These are phyloP conservation scores for Eurosta solidaginis DNA, from an alignment of 1,140 invertebrate genomes.

Conservation along the genomic window DNA sequence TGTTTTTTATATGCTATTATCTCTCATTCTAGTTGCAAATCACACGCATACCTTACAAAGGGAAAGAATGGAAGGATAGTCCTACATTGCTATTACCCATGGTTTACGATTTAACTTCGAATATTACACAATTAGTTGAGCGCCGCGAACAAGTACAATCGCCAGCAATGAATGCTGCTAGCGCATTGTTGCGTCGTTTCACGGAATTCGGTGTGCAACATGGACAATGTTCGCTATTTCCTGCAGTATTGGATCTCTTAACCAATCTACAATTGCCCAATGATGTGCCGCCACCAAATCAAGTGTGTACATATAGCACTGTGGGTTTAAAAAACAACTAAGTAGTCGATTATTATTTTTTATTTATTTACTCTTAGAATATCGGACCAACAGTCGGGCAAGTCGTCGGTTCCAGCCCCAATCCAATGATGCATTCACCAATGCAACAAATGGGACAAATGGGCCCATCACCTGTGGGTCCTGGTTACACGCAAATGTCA, in stretches of 20 bases:
- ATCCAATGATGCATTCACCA: slow-evolving; percentile 64
- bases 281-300: slow-evolving; percentile 64
- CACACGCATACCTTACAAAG: slow-evolving; percentile 70
- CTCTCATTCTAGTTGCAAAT: slow-evolving; percentile 75
- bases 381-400: slow-evolving; percentile 50
- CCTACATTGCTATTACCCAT: slow-evolving; percentile 83
- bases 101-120: slow-evolving; percentile 84
- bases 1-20: slow-evolving; percentile 26
- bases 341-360: background rate
- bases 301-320: slow-evolving; percentile 37
- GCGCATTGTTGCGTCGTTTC: slow-evolving; percentile 70
- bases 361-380: slow-evolving; percentile 35
- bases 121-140: slow-evolving; percentile 85
- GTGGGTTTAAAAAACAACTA: background rate
- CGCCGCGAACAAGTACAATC: slow-evolving; percentile 70
- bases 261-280: slow-evolving; percentile 77
- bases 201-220: slow-evolving; percentile 67
- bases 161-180: slow-evolving; percentile 68
- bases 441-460: slow-evolving; percentile 55
- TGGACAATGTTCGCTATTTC: slow-evolving; percentile 84
- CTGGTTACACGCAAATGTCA: slow-evolving; percentile 46
- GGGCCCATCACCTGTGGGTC: slow-evolving; percentile 34
- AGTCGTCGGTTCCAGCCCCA: slow-evolving; percentile 61
- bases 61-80: slow-evolving; percentile 70
- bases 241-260: slow-evolving; percentile 83